phyloP scores from a whole-genome alignment of 2,888 invertebrate species.

The Netelia virgata region DNA sequence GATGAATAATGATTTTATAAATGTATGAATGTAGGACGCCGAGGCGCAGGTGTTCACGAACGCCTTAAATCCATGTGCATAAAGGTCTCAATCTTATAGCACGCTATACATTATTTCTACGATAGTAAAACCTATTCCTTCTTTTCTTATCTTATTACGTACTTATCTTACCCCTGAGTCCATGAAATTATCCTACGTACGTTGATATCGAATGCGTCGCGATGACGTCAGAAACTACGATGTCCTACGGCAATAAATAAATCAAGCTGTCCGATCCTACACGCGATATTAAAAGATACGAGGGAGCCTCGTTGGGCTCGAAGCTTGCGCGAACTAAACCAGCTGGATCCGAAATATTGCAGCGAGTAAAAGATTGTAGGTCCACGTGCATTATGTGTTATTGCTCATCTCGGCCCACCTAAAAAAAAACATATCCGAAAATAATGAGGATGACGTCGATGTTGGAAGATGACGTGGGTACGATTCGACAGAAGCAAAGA shows the following conservation, averaged over 20 bases:
- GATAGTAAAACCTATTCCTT: constrained; percentile 10
- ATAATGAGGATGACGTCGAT: too few relatives aligned
- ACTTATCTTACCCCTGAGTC: constrained; percentile 21
- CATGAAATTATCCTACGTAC: constrained; percentile 40
- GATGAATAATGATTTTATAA: neutral
- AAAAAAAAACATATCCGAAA: too few relatives aligned
- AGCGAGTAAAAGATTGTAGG: too few relatives aligned
- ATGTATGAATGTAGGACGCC: neutral
- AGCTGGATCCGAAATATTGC: too few relatives aligned
- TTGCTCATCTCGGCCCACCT: too few relatives aligned
- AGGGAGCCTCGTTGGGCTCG: neutral
- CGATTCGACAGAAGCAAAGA: too few relatives aligned
- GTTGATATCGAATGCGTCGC: neutral
- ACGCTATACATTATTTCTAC: constrained; percentile 26
- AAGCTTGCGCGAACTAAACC: too few relatives aligned
- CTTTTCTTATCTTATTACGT: constrained; percentile 7
- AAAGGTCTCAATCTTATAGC: constrained; percentile 23
- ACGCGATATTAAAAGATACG: constrained; percentile 19
- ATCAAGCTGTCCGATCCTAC: constrained; percentile 24
- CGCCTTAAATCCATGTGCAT: neutral
- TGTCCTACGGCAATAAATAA: constrained; percentile 32
- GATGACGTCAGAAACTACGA: constrained; percentile 36
- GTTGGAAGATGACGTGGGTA: too few relatives aligned
- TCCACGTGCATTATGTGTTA: too few relatives aligned
- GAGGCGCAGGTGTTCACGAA: neutral